phyloP scores from a whole-genome alignment of 2,113 vertebrate species.

The Triplophysa siluroides region DNA sequence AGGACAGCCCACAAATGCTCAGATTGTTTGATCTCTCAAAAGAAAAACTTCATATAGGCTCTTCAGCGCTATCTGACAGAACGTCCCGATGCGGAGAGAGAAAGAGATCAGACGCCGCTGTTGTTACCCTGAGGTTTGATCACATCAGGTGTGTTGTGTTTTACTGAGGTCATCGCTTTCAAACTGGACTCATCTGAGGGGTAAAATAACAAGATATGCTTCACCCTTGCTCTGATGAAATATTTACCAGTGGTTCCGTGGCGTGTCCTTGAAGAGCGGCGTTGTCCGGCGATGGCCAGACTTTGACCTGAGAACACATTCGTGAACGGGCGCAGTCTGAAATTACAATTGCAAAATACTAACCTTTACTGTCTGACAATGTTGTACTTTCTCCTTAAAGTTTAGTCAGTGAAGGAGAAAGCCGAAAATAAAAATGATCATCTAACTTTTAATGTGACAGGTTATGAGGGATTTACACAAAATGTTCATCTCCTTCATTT shows the following conservation, averaged over 20 bases:
- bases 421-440: not conserved
- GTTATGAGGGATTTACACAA: no score
- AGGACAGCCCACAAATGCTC: not conserved
- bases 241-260: not conserved
- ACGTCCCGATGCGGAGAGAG: not conserved
- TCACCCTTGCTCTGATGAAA: not conserved
- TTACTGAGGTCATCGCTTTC: slow-evolving; percentile 13
- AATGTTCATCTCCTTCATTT: no score
- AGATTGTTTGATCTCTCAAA: not conserved
- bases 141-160: slow-evolving; percentile 7
- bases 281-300: not conserved
- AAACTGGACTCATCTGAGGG: not conserved
- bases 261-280: slow-evolving; percentile 11
- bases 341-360: slow-evolving; percentile 18
- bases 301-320: slow-evolving; percentile 12
- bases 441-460: no score
- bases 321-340: not conserved
- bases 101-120: not conserved
- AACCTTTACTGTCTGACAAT: slow-evolving; percentile 24
- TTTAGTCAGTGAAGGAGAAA: not conserved
- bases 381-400: not conserved
- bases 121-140: not conserved
- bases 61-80: not conserved
- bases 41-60: not conserved
- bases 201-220: not conserved